phyloP scores from a whole-genome alignment of 2,797 vertebrate genomes.

The Chiroxiphia lanceolata region DNA sequence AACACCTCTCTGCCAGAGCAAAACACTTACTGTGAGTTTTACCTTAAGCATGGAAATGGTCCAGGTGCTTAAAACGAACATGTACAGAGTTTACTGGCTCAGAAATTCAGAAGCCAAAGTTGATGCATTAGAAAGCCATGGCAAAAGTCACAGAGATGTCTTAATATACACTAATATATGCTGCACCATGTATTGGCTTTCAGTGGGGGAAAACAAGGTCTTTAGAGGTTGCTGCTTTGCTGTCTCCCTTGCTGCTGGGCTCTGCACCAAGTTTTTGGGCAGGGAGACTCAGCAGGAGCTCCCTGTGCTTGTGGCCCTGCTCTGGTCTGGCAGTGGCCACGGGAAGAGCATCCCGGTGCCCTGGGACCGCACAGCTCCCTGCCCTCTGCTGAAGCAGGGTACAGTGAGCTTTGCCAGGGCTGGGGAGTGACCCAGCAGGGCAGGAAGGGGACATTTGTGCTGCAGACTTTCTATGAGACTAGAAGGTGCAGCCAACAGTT shows the following conservation, averaged over 20 bases:
- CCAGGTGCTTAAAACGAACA: background rate
- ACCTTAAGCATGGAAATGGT: background rate
- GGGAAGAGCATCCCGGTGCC: background rate
- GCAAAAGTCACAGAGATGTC: background rate
- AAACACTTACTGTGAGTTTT: background rate
- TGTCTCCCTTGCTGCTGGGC: background rate
- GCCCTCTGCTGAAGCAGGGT: background rate
- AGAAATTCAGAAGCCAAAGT: background rate
- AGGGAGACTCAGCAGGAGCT: rapidly evolving
- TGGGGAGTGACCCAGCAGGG: background rate
- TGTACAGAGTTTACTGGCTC: background rate
- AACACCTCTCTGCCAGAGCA: background rate
- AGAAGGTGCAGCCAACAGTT: background rate
- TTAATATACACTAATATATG: background rate
- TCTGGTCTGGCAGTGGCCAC: background rate
- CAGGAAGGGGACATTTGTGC: background rate
- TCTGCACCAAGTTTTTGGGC: background rate
- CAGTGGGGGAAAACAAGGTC: background rate
- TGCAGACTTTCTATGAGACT: background rate
- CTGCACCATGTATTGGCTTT: background rate
- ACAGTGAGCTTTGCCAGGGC: background rate
- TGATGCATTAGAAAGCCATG: background rate
- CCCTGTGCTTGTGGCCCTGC: rapidly evolving
- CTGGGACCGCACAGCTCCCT: rapidly evolving
- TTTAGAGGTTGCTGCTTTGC: background rate